Conservation (phyloP, 2,113 vertebrate species). For the Cyprinus carpio region DNA sequence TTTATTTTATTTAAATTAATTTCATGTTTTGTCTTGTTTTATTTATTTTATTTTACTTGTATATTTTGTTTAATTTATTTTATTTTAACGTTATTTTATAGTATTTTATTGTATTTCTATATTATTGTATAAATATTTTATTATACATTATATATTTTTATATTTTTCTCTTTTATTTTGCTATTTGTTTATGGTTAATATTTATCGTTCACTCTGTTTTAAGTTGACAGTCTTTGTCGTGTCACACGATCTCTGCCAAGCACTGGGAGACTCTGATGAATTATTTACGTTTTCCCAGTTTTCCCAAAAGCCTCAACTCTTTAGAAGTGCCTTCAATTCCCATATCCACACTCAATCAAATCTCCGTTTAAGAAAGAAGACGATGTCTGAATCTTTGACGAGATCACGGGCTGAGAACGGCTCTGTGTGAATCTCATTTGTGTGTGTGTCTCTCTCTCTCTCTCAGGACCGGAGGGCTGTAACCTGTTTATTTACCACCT, state of each 20-base stretch:
- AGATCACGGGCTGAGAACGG: not conserved
- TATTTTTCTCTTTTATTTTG: no score
- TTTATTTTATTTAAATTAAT: not conserved
- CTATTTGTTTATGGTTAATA: no score
- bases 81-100: no score
- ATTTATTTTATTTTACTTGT: not conserved
- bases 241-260: not conserved
- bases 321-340: not conserved
- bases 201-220: no score
- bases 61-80: no score
- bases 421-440: not conserved
- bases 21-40: not conserved
- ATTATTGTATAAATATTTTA: no score
- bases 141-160: not conserved
- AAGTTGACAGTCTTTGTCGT: not conserved
- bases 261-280: not conserved
- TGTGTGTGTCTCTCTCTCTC: conserved; percentile 39
- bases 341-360: not conserved
- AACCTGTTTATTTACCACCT: conserved; percentile 99
- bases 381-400: not conserved
- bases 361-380: not conserved
- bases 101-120: no score
- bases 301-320: not conserved
- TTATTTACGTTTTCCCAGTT: not conserved
- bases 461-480: conserved; percentile 94